A percentile compares a stretch with the other conserved stretches of the same genome.
These are phyloP conservation scores for Ips typographus DNA, from an alignment of 1,140 invertebrate species.

Conservation along the genomic window DNA sequence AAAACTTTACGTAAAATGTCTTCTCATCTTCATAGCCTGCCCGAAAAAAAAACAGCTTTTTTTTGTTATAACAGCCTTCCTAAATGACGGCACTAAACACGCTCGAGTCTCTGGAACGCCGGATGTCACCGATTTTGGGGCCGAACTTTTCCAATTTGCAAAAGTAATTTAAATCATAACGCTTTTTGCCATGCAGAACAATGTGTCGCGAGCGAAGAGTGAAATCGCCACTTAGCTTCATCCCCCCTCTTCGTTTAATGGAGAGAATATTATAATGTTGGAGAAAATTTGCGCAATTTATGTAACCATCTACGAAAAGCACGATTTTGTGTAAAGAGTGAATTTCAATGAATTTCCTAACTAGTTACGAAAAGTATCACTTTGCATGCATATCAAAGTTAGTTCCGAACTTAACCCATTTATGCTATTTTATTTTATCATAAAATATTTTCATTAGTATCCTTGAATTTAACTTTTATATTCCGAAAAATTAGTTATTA, in stretches of 20 bases:
- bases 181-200: conserved; percentile 15
- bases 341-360: too few relatives aligned
- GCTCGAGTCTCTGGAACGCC: background rate
- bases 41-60: background rate
- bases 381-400: too few relatives aligned
- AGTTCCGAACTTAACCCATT: too few relatives aligned
- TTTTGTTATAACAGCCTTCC: background rate
- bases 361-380: too few relatives aligned
- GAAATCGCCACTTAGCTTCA: conserved; percentile 3
- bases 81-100: background rate
- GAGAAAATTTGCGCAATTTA: background rate
- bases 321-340: too few relatives aligned
- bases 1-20: too few relatives aligned
- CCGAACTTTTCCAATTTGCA: conserved; percentile 11
- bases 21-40: too few relatives aligned
- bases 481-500: too few relatives aligned
- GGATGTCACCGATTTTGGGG: background rate
- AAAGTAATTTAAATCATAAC: conserved; percentile 15
- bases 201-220: conserved; percentile 12
- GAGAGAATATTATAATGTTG: conserved; percentile 8
- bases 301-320: too few relatives aligned
- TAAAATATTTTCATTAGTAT: too few relatives aligned
- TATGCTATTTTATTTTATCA: too few relatives aligned
- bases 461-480: too few relatives aligned
- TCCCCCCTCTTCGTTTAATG: background rate